Percentiles rank a stretch among this genome's conserved stretches.
Conservation (phyloP, 2,888 invertebrate species). For the Chironomus riparius region DNA sequence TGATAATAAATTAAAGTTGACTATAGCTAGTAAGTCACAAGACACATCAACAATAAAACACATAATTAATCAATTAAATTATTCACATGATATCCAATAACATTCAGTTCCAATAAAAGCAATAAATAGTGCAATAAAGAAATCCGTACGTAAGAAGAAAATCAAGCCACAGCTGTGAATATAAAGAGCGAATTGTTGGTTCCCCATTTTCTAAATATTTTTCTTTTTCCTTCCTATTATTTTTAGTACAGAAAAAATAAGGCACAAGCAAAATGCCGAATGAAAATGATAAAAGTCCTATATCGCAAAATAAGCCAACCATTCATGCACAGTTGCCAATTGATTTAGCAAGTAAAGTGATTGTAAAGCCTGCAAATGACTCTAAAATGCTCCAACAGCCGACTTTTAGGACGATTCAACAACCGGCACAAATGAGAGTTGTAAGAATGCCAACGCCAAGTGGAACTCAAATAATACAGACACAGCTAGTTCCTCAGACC, state of each 20-base stretch:
- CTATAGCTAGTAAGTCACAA: no score
- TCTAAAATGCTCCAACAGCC: slow-evolving; percentile 9
- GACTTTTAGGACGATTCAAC: slow-evolving; percentile 33
- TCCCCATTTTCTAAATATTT: no score
- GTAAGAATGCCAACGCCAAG: slow-evolving; percentile 38
- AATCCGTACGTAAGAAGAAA: no score
- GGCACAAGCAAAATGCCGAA: slow-evolving; percentile 14
- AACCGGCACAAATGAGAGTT: slow-evolving; percentile 37
- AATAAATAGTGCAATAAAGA: no score
- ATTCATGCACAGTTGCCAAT: slow-evolving; percentile 13
- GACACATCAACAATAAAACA: no score
- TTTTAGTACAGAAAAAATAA: neutral
- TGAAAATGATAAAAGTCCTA: slow-evolving; percentile 1
- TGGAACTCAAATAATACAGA: slow-evolving; percentile 40
- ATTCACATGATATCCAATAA: no score
- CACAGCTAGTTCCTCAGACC: slow-evolving; percentile 44
- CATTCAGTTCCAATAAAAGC: no score
- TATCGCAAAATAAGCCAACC: neutral
- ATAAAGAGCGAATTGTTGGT: no score
- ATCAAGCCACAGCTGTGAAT: no score
- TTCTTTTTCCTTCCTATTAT: no score
- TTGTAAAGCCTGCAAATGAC: slow-evolving; percentile 17
- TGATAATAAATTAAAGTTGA: no score
- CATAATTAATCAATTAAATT: no score
- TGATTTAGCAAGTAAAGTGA: slow-evolving; percentile 20